Evolutionary conservation across 2,797 vertebrate species (phyloP).

Genomic region (Crypturellus tataupa): DNA sequence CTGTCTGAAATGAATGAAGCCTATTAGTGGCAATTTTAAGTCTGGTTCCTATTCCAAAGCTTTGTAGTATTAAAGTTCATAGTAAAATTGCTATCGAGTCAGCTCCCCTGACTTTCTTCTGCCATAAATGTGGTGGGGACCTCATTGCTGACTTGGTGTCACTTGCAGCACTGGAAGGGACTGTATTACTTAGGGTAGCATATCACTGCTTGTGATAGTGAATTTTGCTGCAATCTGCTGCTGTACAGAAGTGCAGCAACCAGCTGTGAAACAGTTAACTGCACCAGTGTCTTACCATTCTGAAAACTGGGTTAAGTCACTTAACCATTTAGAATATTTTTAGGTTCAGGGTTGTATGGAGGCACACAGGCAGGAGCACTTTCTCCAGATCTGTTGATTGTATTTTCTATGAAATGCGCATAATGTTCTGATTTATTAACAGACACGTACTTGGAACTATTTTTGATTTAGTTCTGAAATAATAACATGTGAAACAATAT

Average conservation of each 20-base stretch:
- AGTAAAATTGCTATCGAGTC: neutral
- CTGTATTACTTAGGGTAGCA: neutral
- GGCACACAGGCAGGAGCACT: neutral
- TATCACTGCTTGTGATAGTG: neutral
- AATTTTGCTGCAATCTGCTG: neutral
- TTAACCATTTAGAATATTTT: conserved; percentile 51
- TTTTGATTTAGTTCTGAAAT: neutral
- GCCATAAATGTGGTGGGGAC: fast-evolving
- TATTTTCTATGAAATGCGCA: neutral
- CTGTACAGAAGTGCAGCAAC: neutral
- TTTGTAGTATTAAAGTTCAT: neutral
- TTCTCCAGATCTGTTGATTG: neutral
- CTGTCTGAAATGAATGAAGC: neutral
- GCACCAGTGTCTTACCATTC: neutral
- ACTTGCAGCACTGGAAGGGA: neutral
- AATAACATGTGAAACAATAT: neutral
- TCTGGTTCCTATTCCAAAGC: neutral
- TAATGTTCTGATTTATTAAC: neutral
- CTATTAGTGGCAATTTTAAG: neutral
- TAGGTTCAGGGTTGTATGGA: neutral
- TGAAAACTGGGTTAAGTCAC: conserved; percentile 62
- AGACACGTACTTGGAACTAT: neutral
- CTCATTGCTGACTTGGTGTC: neutral
- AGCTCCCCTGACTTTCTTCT: neutral
- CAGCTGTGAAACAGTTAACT: neutral